A percentile compares a stretch with the other conserved stretches of the same genome.
These are phyloP conservation scores for Dendropsophus ebraccatus DNA, from an alignment of 2,113 vertebrate genomes.

Conservation along the genomic window DNA sequence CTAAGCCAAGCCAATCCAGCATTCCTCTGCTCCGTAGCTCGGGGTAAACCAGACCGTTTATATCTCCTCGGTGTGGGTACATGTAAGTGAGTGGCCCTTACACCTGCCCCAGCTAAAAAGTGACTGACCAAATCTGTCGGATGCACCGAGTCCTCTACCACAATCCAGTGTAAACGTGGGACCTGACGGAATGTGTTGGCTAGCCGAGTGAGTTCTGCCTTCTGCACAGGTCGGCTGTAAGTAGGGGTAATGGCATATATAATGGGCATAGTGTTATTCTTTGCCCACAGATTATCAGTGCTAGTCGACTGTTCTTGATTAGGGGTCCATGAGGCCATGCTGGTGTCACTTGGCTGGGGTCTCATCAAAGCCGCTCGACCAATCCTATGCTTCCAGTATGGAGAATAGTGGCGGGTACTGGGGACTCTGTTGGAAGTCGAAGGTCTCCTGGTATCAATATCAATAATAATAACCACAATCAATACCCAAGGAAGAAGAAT, in stretches of 20 bases:
- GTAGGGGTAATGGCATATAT: slow-evolving; percentile 96
- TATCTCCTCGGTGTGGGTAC: slow-evolving; percentile 92
- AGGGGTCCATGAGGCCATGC: slow-evolving; percentile 43
- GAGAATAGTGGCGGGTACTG: slow-evolving; percentile 63
- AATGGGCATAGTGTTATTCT: slow-evolving; percentile 71
- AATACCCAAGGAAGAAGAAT: slow-evolving; percentile 91
- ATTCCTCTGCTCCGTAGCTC: slow-evolving; percentile 96
- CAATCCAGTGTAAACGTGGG: slow-evolving; percentile 90
- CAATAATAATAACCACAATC: slow-evolving; percentile 91
- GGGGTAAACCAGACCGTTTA: slow-evolving; percentile 89
- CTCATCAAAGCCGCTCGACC: slow-evolving; percentile 50
- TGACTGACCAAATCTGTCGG: slow-evolving; percentile 89
- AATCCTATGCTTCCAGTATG: slow-evolving; percentile 62
- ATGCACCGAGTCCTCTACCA: slow-evolving; percentile 88
- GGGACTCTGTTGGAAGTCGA: slow-evolving; percentile 71
- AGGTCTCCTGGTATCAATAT: slow-evolving; percentile 79
- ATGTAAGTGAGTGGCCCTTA: slow-evolving; percentile 89
- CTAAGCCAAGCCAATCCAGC: slow-evolving; percentile 89
- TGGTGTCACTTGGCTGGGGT: slow-evolving; percentile 51
- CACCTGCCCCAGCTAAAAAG: slow-evolving; percentile 82
- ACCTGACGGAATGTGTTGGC: slow-evolving; percentile 95
- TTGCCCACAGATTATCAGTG: not conserved
- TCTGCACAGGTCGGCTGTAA: slow-evolving; percentile 93
- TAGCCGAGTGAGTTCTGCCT: slow-evolving; percentile 93
- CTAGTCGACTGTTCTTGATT: slow-evolving; percentile 28